Percentiles rank a stretch among this genome's conserved stretches.
phyloP scores from a whole-genome alignment of 2,113 vertebrate genomes.

The Coryphaenoides rupestris region DNA sequence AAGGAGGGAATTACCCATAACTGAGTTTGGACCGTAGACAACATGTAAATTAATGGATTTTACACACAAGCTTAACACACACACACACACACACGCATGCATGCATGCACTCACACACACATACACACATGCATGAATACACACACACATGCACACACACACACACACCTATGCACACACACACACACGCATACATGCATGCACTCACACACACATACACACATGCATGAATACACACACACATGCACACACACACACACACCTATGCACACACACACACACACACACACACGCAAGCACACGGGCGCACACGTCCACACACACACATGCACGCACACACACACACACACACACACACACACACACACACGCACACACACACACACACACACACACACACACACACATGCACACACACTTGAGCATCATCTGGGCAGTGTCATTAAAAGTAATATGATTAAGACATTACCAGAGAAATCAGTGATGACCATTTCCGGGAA shows the following conservation, averaged over 20 bases:
- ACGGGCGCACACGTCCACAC: conserved; percentile 1
- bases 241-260: not conserved
- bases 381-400: not conserved
- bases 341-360: conserved; percentile 4
- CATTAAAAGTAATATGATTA: not conserved
- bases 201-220: not conserved
- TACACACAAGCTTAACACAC: not conserved
- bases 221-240: not conserved
- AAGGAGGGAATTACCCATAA: conserved; percentile 1
- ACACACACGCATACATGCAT: not conserved
- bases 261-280: not conserved
- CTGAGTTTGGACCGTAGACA: conserved; percentile 21
- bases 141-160: conserved; percentile 1
- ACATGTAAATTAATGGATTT: conserved; percentile 12
- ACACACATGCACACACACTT: not conserved
- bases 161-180: not conserved
- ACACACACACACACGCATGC: not conserved
- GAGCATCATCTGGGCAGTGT: not conserved
- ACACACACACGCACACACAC: conserved; percentile 1
- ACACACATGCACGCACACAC: conserved; percentile 9
- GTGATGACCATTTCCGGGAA: not conserved
- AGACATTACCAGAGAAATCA: not conserved
- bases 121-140: not conserved
- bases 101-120: not conserved
- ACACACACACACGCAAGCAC: not conserved